phyloP scores from a whole-genome alignment of 2,888 invertebrate species.

The Eledona agricola region DNA sequence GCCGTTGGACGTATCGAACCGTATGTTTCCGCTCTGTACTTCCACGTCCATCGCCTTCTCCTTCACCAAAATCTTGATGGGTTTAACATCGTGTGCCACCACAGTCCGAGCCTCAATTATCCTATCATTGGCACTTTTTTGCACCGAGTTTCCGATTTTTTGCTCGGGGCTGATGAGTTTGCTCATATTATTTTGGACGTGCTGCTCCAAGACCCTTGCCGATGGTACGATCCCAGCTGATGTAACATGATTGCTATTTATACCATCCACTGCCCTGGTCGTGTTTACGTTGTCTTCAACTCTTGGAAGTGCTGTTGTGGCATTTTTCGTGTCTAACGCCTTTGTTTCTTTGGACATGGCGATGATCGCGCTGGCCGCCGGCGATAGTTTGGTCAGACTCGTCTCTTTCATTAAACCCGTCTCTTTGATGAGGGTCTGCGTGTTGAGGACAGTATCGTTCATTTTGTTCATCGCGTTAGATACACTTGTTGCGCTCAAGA shows the following conservation, averaged over 20 bases:
- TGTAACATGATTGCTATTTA: constrained; percentile 44
- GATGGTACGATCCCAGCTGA: constrained; percentile 46
- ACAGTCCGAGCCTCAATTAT: constrained; percentile 56
- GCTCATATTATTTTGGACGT: constrained; percentile 53
- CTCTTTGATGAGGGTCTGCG: constrained; percentile 59
- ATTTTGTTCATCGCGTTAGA: constrained; percentile 61
- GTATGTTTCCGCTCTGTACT: constrained; percentile 61
- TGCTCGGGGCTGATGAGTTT: constrained; percentile 45
- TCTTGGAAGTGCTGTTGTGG: constrained; percentile 45
- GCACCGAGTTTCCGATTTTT: constrained; percentile 41
- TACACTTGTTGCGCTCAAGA: constrained; percentile 60
- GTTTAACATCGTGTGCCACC: constrained; percentile 59
- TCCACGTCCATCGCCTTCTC: constrained; percentile 59
- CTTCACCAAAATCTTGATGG: constrained; percentile 60
- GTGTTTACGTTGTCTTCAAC: constrained; percentile 38
- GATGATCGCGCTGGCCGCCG: constrained; percentile 46
- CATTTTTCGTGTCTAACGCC: constrained; percentile 45
- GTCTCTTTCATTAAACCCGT: constrained; percentile 57
- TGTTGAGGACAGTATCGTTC: constrained; percentile 60
- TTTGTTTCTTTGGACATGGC: constrained; percentile 43
- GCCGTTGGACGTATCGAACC: constrained; percentile 56
- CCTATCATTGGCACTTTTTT: constrained; percentile 52
- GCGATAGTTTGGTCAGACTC: constrained; percentile 48
- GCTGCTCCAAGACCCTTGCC: constrained; percentile 48
- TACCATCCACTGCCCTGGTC: constrained; percentile 6